Conservation (phyloP, 2,888 invertebrate genomes). For the Nomada fucata region DNA sequence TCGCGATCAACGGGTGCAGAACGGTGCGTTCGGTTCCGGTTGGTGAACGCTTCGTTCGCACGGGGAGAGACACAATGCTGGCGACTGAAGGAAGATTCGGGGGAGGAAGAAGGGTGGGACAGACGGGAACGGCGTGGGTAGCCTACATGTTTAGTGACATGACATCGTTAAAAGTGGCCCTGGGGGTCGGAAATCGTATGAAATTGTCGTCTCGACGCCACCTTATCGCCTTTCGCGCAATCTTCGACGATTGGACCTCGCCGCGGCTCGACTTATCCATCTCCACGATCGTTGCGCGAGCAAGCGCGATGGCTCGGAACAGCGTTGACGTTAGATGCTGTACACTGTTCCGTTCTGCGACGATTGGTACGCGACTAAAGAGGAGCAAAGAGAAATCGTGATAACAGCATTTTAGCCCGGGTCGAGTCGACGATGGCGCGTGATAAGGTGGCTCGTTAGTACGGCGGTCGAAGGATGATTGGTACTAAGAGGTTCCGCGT, state of each 20-base stretch:
- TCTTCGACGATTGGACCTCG: neutral
- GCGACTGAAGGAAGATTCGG: constrained; percentile 36
- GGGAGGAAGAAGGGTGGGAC: constrained; percentile 32
- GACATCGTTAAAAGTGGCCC: constrained; percentile 10
- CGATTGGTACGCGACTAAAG: no score
- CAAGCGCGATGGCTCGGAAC: neutral
- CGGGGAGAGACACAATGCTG: constrained; percentile 42
- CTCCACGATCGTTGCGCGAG: neutral
- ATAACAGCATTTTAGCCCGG: neutral
- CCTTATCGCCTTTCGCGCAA: neutral
- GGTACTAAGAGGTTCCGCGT: constrained; percentile 34
- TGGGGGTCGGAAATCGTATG: no score
- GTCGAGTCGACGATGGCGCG: neutral
- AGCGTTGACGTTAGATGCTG: no score
- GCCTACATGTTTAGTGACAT: constrained; percentile 18
- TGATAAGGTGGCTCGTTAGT: constrained; percentile 4
- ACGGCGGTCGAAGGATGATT: constrained; percentile 37
- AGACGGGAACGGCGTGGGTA: constrained; percentile 6
- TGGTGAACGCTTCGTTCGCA: constrained; percentile 13
- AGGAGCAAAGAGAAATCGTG: no score
- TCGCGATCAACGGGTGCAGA: constrained; percentile 10
- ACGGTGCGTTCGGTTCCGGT: neutral
- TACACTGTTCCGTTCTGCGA: neutral
- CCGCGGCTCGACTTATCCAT: neutral
- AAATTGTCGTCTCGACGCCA: neutral